Conservation (phyloP, 37 sponge, comb jelly and placozoan species). For the Cladorhizidae sp. region DNA sequence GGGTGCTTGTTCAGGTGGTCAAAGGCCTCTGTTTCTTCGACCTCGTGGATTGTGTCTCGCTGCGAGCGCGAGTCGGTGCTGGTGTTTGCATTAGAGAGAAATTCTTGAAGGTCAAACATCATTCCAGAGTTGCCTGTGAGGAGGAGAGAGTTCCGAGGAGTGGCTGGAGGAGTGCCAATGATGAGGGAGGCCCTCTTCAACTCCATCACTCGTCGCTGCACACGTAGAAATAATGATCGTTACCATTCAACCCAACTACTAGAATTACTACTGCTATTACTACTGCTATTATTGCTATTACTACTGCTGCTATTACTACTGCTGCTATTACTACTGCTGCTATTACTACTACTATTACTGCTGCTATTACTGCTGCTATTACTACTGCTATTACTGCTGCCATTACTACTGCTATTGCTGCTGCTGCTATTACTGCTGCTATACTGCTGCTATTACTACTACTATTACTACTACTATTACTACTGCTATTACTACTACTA, state of each 20-base stretch:
- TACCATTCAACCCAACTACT: background rate
- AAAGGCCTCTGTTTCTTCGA: constrained; percentile 22
- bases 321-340: too few relatives aligned
- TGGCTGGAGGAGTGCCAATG: constrained; percentile 26
- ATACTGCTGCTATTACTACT: too few relatives aligned
- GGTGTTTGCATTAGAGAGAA: constrained; percentile 16
- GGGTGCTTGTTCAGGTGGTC: background rate
- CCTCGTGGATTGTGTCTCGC: constrained; percentile 45
- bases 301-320: too few relatives aligned
- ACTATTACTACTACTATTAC: too few relatives aligned
- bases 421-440: too few relatives aligned
- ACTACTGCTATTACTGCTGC: too few relatives aligned
- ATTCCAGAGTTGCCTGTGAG: constrained; percentile 11
- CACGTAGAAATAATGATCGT: background rate
- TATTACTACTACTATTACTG: too few relatives aligned
- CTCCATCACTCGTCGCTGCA: constrained; percentile 61
- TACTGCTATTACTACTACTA: too few relatives aligned
- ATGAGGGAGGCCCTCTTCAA: constrained; percentile 62
- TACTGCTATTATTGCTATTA: too few relatives aligned
- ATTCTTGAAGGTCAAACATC: constrained; percentile 43
- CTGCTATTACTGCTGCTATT: too few relatives aligned
- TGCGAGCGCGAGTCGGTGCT: background rate
- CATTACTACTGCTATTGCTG: too few relatives aligned
- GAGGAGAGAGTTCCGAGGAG: constrained; percentile 53
- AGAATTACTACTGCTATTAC: too few relatives aligned